Evolutionary conservation across 2,113 vertebrate genomes (phyloP).

Genomic region (Cyprinodon tularosa): DNA sequence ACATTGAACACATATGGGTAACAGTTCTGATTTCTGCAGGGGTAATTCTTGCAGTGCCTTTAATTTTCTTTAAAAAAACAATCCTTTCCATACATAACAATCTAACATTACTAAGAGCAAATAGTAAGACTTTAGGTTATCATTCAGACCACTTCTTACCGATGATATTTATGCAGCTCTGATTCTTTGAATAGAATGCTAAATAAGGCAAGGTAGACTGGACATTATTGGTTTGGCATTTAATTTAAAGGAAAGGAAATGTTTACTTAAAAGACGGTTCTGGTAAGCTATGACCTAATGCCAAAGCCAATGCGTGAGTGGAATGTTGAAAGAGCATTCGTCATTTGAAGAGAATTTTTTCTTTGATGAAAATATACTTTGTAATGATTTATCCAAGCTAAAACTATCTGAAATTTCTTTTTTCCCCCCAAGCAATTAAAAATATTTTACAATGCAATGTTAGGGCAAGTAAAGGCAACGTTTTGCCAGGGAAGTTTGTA

Average conservation of each 20-base stretch:
- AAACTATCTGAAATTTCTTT: not conserved
- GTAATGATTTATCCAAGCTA: not conserved
- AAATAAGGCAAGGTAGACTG: slow-evolving; percentile 20
- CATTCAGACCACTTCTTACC: not conserved
- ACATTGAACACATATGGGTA: not conserved
- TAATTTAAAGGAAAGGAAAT: not conserved
- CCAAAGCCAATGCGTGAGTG: slow-evolving; percentile 6
- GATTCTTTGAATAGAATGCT: slow-evolving; percentile 23
- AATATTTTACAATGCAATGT: not conserved
- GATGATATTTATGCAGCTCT: slow-evolving; percentile 15
- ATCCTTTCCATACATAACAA: not conserved
- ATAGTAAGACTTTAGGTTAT: not conserved
- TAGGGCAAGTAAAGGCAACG: slow-evolving; percentile 11
- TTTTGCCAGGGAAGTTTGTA: not conserved
- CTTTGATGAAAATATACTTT: slow-evolving; percentile 3
- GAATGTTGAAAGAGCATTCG: slow-evolving; percentile 7
- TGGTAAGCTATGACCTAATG: not conserved
- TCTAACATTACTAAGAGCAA: not conserved
- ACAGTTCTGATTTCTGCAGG: not conserved
- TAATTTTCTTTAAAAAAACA: not conserved
- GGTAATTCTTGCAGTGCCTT: not conserved
- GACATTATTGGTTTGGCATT: slow-evolving; percentile 36
- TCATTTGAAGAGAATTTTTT: not conserved
- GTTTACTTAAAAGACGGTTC: slow-evolving; percentile 11
- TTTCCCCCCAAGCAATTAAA: not conserved